Evolutionary conservation across 30 jellyfish, hydroid and myxozoan genomes (phyloP).

Genomic region (Catostylus mosaicus): DNA sequence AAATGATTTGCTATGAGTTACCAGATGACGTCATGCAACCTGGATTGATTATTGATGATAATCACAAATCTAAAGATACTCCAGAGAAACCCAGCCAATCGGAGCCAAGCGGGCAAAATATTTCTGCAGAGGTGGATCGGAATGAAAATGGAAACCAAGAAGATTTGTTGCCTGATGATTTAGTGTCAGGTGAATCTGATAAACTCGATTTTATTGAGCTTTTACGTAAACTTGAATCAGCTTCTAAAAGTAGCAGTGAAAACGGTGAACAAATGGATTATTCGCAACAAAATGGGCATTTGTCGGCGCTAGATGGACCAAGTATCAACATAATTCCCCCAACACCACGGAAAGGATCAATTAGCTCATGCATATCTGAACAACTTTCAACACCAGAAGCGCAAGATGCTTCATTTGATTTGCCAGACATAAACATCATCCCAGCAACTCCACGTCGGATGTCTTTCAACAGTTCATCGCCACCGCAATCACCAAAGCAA

Average conservation of each 20-base stretch:
- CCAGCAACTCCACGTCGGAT: conserved; percentile 54
- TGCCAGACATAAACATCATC: conserved; percentile 35
- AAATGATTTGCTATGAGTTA: not conserved
- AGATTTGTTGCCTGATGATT: not conserved
- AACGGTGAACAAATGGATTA: not conserved
- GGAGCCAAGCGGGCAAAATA: not conserved
- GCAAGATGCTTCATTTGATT: not conserved
- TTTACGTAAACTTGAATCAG: conserved; percentile 49
- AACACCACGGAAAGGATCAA: conserved; percentile 53
- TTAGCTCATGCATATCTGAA: conserved; percentile 13
- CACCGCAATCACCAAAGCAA: not conserved
- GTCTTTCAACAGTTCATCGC: conserved; percentile 1
- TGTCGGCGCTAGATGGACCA: conserved; percentile 4
- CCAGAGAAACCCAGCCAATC: not conserved
- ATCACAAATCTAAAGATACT: not conserved
- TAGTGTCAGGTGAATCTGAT: conserved; percentile 32
- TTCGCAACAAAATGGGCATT: not conserved
- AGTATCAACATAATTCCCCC: conserved; percentile 57
- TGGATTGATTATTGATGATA: not conserved
- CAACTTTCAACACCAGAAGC: not conserved
- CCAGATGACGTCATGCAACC: not conserved
- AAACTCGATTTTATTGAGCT: conserved; percentile 50
- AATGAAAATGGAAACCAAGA: not conserved
- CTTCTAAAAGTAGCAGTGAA: conserved; percentile 30
- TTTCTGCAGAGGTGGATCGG: not conserved